Base-by-base conservation (phyloP, 2,888 invertebrate species). In the Drosophila vallismaia region DNA sequence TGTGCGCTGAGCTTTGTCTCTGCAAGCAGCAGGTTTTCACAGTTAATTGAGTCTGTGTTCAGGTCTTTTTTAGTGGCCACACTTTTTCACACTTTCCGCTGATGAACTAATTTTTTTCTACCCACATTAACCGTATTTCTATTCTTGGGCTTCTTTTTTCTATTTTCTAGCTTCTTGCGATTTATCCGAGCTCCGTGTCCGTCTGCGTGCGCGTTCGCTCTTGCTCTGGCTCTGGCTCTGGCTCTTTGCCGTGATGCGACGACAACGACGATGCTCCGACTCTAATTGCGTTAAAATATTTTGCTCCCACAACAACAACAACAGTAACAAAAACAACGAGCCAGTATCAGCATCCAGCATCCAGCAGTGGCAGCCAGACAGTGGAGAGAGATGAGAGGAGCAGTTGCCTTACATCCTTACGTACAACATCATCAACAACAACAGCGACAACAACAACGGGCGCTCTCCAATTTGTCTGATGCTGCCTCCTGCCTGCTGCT, bases 281-380 rank as follows among this genome's bases (percentile, higher is more conserved):
- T 88, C 88, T 89, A 89, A 88, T 88, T 88, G 87, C 88, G 87
- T 88, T 88, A 88, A 88, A 89, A 87, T 80, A 88, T 84, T 80
- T 85, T 66, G 88, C 84, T 84, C 88, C 83, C 83, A 72, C 83
- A 79, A 69, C 82, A 76, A 64, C 59, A 64, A 46, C 70, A 70
- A 59, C 59, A 63, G 44, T 19, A 19, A 19, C 56, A 58, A 71
- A 58, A 31, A 77, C 80, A 80, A 57, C 45, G 54, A 60, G 31
- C 50, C 58, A 58, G 31, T 64, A 63, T 55, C 50, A 46, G 49
- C 36, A 67, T 60, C 45, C 56, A 52, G 26, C 57, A 57, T 44
- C 66, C 57, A 66, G 49, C 54, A 38, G 12, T 31, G 45, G 36
- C 44, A 33, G 19, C 33, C n/a, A 28, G 12, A 12, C 7, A 48